Conservation (phyloP, 1,140 invertebrate species). For the Phocides pigmalion region DNA sequence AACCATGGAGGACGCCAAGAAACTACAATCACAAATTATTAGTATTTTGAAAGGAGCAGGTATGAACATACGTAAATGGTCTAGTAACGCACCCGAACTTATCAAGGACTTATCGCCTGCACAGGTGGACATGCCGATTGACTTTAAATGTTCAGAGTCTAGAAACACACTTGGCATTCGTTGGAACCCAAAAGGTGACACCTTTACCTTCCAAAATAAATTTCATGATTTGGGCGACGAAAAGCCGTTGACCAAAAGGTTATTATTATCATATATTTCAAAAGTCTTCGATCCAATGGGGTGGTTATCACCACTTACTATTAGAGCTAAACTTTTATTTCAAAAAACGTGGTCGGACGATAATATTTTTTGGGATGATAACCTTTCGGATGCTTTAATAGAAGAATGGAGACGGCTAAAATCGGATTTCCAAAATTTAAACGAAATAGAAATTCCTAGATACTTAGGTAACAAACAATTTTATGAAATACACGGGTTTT, state of each 20-base stretch:
- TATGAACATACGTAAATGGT: constrained; percentile 12
- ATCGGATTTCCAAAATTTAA: constrained; percentile 22
- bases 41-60: constrained; percentile 6
- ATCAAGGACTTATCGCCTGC: constrained; percentile 8
- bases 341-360: constrained; percentile 28
- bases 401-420: constrained; percentile 13
- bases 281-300: constrained; percentile 30
- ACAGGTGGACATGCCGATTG: constrained; percentile 18
- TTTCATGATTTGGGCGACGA: constrained; percentile 6
- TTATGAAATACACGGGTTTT: constrained; percentile 24
- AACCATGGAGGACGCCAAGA: background rate
- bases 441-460: constrained; percentile 18
- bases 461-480: constrained; percentile 17
- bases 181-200: constrained; percentile 39
- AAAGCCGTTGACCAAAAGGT: constrained; percentile 9
- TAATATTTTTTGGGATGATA: constrained; percentile 21
- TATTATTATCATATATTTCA: constrained; percentile 20
- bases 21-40: background rate
- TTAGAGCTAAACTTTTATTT: constrained; percentile 35
- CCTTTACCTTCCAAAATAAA: constrained; percentile 36
- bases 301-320: constrained; percentile 28
- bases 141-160: constrained; percentile 28
- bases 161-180: constrained; percentile 37
- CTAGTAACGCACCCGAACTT: constrained; percentile 29
- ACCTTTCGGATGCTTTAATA: constrained; percentile 13